These are phyloP conservation scores for Philhelius pedissequus DNA, from an alignment of 2,888 invertebrate genomes.

Conservation along the genomic window DNA sequence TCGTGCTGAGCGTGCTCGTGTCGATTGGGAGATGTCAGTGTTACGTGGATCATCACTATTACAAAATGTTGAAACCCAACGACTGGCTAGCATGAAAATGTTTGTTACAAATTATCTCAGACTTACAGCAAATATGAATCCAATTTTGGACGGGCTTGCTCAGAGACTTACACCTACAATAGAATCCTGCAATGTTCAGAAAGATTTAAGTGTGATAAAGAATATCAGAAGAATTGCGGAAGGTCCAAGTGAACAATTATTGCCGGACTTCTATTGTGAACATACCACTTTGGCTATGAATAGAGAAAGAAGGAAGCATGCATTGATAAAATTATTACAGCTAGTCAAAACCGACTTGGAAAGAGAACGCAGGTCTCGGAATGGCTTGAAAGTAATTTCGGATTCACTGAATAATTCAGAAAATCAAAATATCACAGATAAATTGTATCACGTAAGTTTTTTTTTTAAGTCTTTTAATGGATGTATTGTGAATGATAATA, in stretches of 20 bases:
- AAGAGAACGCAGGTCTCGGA: conserved; percentile 92
- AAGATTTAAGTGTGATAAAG: conserved; percentile 78
- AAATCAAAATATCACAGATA: conserved; percentile 94
- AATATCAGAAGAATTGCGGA: conserved; percentile 78
- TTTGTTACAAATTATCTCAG: conserved; percentile 84
- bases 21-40: conserved; percentile 96
- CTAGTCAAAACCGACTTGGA: conserved; percentile 93
- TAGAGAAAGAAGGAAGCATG: conserved; percentile 91
- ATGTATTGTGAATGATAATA: background rate
- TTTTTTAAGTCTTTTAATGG: background rate
- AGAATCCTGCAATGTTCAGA: conserved; percentile 77
- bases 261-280: conserved; percentile 97
- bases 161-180: conserved; percentile 75
- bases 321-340: conserved; percentile 90
- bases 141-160: conserved; percentile 85
- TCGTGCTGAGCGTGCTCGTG: conserved; percentile 91
- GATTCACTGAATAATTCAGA: conserved; percentile 94
- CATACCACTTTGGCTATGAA: conserved; percentile 97
- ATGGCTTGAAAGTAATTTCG: conserved; percentile 92
- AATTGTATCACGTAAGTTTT: conserved; percentile 90
- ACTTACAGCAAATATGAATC: conserved; percentile 86
- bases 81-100: conserved; percentile 89
- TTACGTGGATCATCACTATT: conserved; percentile 91
- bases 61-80: conserved; percentile 93
- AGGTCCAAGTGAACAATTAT: conserved; percentile 87